Base-by-base conservation (phyloP, 2,797 vertebrate genomes). In the Gymnoscopelus braueri region DNA sequence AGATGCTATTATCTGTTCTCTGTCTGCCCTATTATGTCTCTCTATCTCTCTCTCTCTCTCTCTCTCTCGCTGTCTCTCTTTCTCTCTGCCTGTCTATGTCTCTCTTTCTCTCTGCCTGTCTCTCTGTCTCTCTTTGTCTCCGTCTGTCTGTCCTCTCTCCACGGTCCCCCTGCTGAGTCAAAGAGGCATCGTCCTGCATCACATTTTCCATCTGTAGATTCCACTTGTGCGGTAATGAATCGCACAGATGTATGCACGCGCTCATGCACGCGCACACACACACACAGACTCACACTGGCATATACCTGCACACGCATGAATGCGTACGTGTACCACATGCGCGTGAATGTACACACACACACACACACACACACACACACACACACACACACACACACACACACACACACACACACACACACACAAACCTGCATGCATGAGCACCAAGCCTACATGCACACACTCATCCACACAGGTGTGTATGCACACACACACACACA, bases 141-240 rank as follows among this genome's bases (percentile, higher is more conserved):
- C 14, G 6, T 55, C 53, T 26, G 13, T 23, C 53, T 55, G 53
- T 32, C 29, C 32, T 11, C 24, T 24, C 60, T 35, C 39, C 7
- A 10, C 39, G 8, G 65, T 81, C 55, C 87, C 85, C 83, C 84
- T 76, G 80, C 85, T 81, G 87, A 88, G 84, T 90, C 83, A 86
- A 88, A 85, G 71, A 87, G 71, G 84, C 86, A 86, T 89, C 88
- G 63, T 85, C 84, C 77, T 75, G 87, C 86, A 86, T 91, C 87
- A 91, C 35, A 83, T 87, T 89, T 92, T 92, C 91, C 91, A 89
- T 89, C 89, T 88, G 86, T 80, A 39, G 58, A 83, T 80, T 87
- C 82, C 62, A 72, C 84, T 88, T 82, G 77, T 76, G 80, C 69
- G 87, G 83, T 90, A 91, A 92, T 88, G 87, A 84, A 72, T 88